Conservation (phyloP, 2,797 vertebrate genomes). For the Gambelia wislizenii region DNA sequence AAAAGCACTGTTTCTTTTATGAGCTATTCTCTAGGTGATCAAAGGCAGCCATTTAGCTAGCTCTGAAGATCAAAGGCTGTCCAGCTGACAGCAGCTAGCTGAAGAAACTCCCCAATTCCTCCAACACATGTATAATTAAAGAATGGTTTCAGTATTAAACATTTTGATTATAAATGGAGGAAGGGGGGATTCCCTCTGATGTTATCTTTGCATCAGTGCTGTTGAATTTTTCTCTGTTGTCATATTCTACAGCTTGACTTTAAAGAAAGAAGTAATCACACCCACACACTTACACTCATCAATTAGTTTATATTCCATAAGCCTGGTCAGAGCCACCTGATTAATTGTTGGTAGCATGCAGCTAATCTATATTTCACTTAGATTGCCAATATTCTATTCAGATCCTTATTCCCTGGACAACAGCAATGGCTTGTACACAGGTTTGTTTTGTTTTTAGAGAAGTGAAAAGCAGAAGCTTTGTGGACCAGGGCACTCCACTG, state of each 20-base stretch:
- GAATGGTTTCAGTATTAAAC: constrained; percentile 69
- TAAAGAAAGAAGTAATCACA: constrained; percentile 52
- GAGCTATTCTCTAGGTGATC: constrained; percentile 78
- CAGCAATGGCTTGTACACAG: background rate
- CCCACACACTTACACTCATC: constrained; percentile 49
- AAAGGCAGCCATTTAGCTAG: constrained; percentile 76
- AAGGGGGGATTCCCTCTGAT: constrained; percentile 31
- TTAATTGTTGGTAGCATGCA: constrained; percentile 57
- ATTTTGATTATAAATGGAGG: constrained; percentile 70
- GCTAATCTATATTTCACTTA: constrained; percentile 37
- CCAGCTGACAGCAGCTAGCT: constrained; percentile 68
- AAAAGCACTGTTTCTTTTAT: constrained; percentile 71
- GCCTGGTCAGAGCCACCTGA: constrained; percentile 51
- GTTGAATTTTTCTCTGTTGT: constrained; percentile 53
- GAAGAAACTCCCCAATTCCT: constrained; percentile 59
- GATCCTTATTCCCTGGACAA: constrained; percentile 7
- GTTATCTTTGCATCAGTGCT: constrained; percentile 60
- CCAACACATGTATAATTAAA: constrained; percentile 68
- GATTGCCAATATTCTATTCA: constrained; percentile 41
- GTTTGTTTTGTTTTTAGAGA: constrained; percentile 53
- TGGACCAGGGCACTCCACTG: constrained; percentile 57
- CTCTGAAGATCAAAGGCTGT: constrained; percentile 76
- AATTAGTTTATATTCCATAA: constrained; percentile 69
- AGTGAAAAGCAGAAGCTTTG: constrained; percentile 32
- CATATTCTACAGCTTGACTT: constrained; percentile 65